Conservation (phyloP, 2,113 vertebrate species). For the Ornithorhynchus anatinus region DNA sequence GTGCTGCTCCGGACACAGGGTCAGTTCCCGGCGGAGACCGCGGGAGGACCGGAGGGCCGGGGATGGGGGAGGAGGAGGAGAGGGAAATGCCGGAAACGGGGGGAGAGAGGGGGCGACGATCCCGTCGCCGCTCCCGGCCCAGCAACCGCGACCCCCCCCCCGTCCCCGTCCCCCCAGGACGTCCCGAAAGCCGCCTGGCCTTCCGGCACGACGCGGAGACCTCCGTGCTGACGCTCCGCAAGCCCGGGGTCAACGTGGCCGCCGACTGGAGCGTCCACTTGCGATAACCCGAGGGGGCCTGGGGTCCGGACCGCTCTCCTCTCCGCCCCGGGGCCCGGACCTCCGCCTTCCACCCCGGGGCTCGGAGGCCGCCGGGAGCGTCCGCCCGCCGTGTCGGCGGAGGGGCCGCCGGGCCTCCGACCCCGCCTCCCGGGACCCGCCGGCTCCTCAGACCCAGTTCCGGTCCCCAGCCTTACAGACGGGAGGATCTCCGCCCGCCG, state of each 20-base stretch:
- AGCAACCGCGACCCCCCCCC: accelerated
- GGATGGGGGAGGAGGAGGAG: neutral
- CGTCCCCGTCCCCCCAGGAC: conserved; percentile 57
- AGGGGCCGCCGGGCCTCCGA: neutral
- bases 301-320: neutral
- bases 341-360: neutral
- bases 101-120: neutral
- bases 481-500: too few species aligned
- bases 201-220: conserved; percentile 81
- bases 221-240: conserved; percentile 82
- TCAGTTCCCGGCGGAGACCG: conserved; percentile 46
- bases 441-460: too few species aligned
- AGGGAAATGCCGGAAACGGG: too few species aligned
- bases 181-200: conserved; percentile 71
- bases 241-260: conserved; percentile 81
- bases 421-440: too few species aligned
- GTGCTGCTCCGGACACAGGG: conserved; percentile 74
- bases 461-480: too few species aligned
- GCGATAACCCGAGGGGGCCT: conserved; percentile 65
- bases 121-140: neutral
- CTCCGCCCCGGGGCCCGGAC: conserved; percentile 19
- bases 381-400: neutral
- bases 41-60: neutral
- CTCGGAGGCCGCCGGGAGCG: neutral
- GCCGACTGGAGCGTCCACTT: conserved; percentile 81